Evolutionary conservation across 2,888 invertebrate genomes (phyloP), one percentile per base, ranked within the genome.

Genomic region (Hirtodrosophila duncani): DNA sequence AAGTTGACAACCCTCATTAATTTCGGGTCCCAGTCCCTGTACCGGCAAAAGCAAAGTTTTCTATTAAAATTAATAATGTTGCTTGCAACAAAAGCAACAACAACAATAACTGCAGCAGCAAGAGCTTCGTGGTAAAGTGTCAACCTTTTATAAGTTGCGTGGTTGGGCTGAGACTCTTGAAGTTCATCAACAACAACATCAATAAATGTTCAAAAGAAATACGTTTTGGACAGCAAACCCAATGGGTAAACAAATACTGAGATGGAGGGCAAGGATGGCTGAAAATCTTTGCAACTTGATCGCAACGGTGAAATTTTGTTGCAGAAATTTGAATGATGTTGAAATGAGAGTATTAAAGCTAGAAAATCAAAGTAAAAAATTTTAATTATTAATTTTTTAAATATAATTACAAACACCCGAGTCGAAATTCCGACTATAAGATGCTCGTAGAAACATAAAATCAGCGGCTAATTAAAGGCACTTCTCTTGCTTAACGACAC

Each of bases 41-140:
- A n/a, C 16, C 16, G 11, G 30, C 36, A n/a, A 29, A 14, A 42
- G 46, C 57, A 63, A 78, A 72, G 74, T 81, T 83, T 78, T 78
- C 83, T 81, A 81, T 81, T 81, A 82, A 81, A 81, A 81, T 82
- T 83, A 83, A 81, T 83, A 83, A 81, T 82, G 81, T 71, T 79
- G 65, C 67, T 57, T 29, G 60, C 67, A 57, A 64, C 44, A 48
- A 67, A 58, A 65, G 44, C 56, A 48, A 52, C 29, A 38, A 14
- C 38, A 56, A 55, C 33, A 63, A 41, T 18, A 61, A 50, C 51
- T 45, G 34, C 46, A 41, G 59, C 43, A 67, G 63, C 75, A 50
- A 33, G 69, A 56, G 53, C 44, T 49, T 11, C 33, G 18, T 34
- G n/a, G 23, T 20, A 1, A 33, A 38, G 18, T 50, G 39, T 24